phyloP scores from a whole-genome alignment of 2,888 invertebrate genomes.

The Drosophila austrosaltans region DNA sequence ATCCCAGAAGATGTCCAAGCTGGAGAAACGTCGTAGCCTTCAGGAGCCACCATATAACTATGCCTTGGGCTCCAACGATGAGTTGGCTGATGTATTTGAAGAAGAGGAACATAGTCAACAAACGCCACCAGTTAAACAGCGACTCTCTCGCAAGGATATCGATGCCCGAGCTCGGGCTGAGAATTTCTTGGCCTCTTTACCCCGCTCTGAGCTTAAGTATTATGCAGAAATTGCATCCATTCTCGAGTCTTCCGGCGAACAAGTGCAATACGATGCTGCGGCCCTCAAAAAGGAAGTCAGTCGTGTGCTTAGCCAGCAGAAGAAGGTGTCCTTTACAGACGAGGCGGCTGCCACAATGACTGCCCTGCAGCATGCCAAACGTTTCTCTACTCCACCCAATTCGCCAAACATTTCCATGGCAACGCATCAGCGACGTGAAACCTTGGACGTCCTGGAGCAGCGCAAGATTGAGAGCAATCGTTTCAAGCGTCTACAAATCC shows the following conservation, averaged over 20 bases:
- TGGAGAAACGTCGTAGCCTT: slow-evolving; percentile 88
- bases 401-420: slow-evolving; percentile 89
- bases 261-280: slow-evolving; percentile 81
- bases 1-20: slow-evolving; percentile 83
- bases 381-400: slow-evolving; percentile 88
- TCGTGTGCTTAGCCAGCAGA: slow-evolving; percentile 83
- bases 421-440: slow-evolving; percentile 61
- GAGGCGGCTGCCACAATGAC: slow-evolving; percentile 33
- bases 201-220: slow-evolving; percentile 83
- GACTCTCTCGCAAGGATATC: slow-evolving; percentile 82
- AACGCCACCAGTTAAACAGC: slow-evolving; percentile 69
- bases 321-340: slow-evolving; percentile 83
- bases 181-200: slow-evolving; percentile 82
- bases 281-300: slow-evolving; percentile 84
- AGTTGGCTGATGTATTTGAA: slow-evolving; percentile 82
- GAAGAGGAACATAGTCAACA: slow-evolving; percentile 69
- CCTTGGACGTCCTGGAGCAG: slow-evolving; percentile 78
- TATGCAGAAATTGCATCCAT: slow-evolving; percentile 83
- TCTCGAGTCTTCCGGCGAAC: slow-evolving; percentile 80
- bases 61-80: slow-evolving; percentile 76
- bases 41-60: slow-evolving; percentile 88
- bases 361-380: slow-evolving; percentile 57
- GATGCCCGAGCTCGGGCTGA: slow-evolving; percentile 83
- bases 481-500: slow-evolving; percentile 83
- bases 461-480: slow-evolving; percentile 83